phyloP scores from a whole-genome alignment of 2,888 invertebrate genomes.

The Chirona hameri region DNA sequence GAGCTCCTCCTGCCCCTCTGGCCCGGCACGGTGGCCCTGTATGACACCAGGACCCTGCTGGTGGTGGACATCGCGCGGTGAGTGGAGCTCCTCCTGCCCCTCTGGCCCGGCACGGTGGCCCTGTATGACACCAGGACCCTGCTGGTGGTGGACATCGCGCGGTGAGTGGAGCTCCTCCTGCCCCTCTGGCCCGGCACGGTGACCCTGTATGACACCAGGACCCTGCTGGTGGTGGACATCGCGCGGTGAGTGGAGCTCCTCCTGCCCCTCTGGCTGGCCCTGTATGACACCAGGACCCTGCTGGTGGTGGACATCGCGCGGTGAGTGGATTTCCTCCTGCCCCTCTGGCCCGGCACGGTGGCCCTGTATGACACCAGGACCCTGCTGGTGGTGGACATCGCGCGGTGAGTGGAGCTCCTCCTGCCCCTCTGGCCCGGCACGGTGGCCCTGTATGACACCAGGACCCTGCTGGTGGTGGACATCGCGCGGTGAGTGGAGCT shows the following conservation, averaged over 20 bases:
- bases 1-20: background rate
- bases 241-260: too few relatives aligned
- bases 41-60: background rate
- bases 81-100: background rate
- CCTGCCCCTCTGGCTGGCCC: background rate
- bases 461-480: background rate
- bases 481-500: too few relatives aligned
- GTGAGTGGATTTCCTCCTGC: too few relatives aligned
- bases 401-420: too few relatives aligned
- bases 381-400: background rate
- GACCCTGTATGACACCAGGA: background rate
- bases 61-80: slow-evolving; percentile 2
- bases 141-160: slow-evolving; percentile 3
- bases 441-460: background rate
- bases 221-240: background rate
- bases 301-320: slow-evolving; percentile 1
- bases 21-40: background rate
- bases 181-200: background rate
- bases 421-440: background rate
- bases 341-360: background rate
- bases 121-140: background rate
- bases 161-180: too few relatives aligned
- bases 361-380: background rate
- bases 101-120: background rate
- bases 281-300: background rate